phyloP scores from a whole-genome alignment of 2,113 vertebrate species.

The Cricetomys ansorgei region DNA sequence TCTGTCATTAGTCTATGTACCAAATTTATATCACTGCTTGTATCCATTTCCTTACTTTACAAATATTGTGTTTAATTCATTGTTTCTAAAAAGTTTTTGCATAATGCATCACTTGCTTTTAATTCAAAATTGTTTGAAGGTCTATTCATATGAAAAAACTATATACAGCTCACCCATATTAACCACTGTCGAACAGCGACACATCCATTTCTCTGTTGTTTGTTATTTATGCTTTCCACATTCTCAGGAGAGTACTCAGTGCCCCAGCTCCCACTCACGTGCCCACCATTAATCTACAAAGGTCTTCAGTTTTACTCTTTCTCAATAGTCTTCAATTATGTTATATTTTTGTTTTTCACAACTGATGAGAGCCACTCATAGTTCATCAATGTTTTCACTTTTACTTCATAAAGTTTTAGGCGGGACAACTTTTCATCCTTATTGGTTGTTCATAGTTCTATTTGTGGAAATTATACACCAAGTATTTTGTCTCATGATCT shows the following conservation, averaged over 20 bases:
- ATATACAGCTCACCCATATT: neutral
- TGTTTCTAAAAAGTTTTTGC: neutral
- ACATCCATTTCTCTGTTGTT: neutral
- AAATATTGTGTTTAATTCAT: neutral
- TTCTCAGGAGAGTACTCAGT: neutral
- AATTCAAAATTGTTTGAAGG: neutral
- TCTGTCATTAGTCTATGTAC: neutral
- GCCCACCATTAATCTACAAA: neutral
- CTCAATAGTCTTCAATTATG: neutral
- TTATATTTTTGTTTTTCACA: neutral
- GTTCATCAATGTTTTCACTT: slow-evolving; percentile 17
- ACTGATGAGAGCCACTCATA: neutral
- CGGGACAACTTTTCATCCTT: neutral
- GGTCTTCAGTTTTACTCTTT: neutral
- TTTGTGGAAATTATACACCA: neutral
- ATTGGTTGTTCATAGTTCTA: neutral
- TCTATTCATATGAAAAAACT: neutral
- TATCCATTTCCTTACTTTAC: neutral
- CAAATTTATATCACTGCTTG: neutral
- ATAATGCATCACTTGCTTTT: neutral
- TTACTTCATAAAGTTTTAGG: neutral
- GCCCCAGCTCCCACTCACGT: neutral
- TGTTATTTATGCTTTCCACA: neutral
- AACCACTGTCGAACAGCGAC: neutral
- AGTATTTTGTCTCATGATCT: neutral